Evolutionary conservation across 1,140 invertebrate species (phyloP).

Genomic region (Propsilocerus akamusi): DNA sequence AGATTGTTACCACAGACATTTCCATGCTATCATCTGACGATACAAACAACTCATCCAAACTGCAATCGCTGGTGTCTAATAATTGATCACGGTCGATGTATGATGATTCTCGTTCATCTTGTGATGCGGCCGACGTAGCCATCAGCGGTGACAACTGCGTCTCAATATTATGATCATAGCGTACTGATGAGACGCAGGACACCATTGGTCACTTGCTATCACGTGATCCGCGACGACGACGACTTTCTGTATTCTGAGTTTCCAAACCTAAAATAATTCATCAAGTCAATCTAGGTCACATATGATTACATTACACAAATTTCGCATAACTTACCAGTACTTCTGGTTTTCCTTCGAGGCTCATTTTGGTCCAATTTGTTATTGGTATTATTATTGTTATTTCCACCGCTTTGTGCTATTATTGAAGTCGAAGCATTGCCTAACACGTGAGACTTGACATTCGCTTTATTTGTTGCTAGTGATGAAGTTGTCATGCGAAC

Average conservation of each 20-base stretch:
- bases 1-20: constrained; percentile 4
- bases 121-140: not conserved
- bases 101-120: not conserved
- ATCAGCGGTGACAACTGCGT: constrained; percentile 4
- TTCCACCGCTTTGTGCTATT: constrained; percentile 12
- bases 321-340: constrained; percentile 31
- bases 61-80: not conserved
- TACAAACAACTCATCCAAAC: not conserved
- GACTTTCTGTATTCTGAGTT: constrained; percentile 17
- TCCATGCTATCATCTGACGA: constrained; percentile 1
- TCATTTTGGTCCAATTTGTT: constrained; percentile 7
- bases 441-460: not conserved
- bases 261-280: constrained; percentile 11
- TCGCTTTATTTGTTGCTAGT: not conserved
- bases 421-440: not conserved
- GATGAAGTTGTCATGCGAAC: not conserved
- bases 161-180: not conserved
- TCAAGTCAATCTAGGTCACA: constrained; percentile 4
- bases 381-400: constrained; percentile 19
- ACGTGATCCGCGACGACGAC: constrained; percentile 29
- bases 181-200: constrained; percentile 11
- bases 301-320: not conserved
- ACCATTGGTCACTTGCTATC: constrained; percentile 38
- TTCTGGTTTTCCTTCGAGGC: constrained; percentile 37
- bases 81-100: no score